Conservation (phyloP, 2,797 vertebrate species). For the Sebastes nivosus region DNA sequence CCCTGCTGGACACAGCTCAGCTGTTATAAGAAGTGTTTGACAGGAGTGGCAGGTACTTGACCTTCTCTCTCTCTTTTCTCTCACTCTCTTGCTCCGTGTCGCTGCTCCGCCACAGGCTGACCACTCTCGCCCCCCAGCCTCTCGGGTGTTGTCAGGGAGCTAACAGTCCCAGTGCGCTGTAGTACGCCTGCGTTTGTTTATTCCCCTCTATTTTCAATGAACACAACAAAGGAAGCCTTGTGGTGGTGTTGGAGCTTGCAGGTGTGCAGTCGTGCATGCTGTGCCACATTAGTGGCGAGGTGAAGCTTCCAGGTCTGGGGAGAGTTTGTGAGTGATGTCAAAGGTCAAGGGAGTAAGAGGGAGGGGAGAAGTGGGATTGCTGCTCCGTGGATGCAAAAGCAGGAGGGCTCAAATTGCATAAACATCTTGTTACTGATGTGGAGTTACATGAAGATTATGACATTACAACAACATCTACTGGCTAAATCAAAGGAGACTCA, state of each 20-base stretch:
- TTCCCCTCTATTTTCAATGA: slow-evolving; percentile 23
- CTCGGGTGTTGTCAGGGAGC: slow-evolving; percentile 55
- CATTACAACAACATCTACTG: slow-evolving; percentile 15
- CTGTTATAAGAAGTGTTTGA: slow-evolving; percentile 77
- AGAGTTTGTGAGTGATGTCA: slow-evolving; percentile 15
- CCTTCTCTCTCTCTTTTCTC: slow-evolving; percentile 59
- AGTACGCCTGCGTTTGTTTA: slow-evolving; percentile 21
- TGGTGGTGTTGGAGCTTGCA: background rate
- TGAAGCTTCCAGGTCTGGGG: background rate
- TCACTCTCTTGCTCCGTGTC: slow-evolving; percentile 45
- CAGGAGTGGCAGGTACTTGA: slow-evolving; percentile 81
- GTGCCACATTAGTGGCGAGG: background rate
- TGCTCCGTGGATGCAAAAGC: background rate
- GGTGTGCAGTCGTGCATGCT: background rate
- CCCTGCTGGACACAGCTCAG: slow-evolving; percentile 70
- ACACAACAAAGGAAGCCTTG: background rate
- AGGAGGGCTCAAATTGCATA: background rate
- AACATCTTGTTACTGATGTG: slow-evolving; percentile 4
- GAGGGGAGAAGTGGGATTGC: background rate
- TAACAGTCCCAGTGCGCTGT: slow-evolving; percentile 32
- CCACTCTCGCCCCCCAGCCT: slow-evolving; percentile 24
- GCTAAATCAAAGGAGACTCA: slow-evolving; percentile 33
- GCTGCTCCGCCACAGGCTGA: slow-evolving; percentile 37
- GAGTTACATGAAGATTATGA: slow-evolving; percentile 32
- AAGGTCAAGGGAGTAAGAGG: background rate